Percentiles rank a stretch among this genome's conserved stretches.
These are phyloP conservation scores for Berghia stephanieae DNA, from an alignment of 1,140 invertebrate genomes.

Conservation along the genomic window DNA sequence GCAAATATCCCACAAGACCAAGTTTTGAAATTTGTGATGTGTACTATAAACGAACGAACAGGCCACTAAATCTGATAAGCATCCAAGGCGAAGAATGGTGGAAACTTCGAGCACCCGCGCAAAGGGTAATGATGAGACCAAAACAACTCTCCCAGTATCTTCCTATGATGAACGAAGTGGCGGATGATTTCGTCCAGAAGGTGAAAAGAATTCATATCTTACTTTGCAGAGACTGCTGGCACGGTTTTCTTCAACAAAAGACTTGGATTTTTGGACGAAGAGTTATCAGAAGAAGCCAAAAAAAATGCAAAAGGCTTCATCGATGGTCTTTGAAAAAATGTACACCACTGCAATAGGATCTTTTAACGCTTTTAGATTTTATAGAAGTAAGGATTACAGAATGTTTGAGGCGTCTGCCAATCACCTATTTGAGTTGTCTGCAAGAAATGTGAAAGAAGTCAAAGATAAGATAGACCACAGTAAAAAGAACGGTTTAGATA, in stretches of 20 bases:
- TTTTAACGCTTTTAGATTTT: no score
- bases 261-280: background rate
- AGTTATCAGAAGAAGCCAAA: background rate
- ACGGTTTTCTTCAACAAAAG: background rate
- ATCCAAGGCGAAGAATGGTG: background rate
- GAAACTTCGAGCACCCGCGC: background rate
- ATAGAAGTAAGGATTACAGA: no score
- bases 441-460: background rate
- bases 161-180: background rate
- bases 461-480: background rate
- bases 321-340: background rate
- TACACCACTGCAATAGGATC: no score
- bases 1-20: background rate
- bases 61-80: no score
- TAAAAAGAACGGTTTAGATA: background rate
- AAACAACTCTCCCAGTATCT: background rate
- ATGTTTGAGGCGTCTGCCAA: no score
- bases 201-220: background rate
- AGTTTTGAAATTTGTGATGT: background rate
- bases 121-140: background rate
- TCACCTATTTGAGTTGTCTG: no score
- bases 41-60: background rate
- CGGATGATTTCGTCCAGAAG: conserved; percentile 6
- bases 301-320: background rate
- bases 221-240: background rate